phyloP scores from a whole-genome alignment of 2,113 vertebrate species.

The Tinamus guttatus region DNA sequence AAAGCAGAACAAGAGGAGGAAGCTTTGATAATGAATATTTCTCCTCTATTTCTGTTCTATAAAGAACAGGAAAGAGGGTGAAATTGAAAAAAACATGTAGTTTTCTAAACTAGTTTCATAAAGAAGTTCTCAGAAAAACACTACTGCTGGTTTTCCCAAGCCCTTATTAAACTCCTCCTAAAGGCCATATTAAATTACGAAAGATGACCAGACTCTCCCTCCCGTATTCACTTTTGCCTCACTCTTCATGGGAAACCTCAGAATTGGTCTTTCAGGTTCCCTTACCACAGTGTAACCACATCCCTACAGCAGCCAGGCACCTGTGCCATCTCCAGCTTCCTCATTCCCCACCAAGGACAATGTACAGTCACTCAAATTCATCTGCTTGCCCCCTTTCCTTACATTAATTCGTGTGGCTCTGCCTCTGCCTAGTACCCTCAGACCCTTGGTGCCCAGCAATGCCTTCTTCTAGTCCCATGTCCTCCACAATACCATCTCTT shows the following conservation, averaged over 20 bases:
- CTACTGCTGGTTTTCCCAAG: not conserved
- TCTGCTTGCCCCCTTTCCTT: not conserved
- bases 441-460: not conserved
- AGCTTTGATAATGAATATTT: not conserved
- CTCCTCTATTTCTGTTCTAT: not conserved
- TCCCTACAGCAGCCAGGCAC: not conserved
- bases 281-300: not conserved
- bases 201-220: not conserved
- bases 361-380: not conserved
- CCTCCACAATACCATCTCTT: too few relatives aligned
- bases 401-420: accelerated
- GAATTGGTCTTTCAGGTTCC: not conserved
- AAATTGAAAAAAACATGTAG: not conserved
- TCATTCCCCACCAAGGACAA: not conserved
- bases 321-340: not conserved
- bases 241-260: accelerated
- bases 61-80: not conserved
- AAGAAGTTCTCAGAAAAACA: not conserved
- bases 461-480: too few relatives aligned
- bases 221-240: not conserved
- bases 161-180: accelerated
- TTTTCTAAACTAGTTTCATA: not conserved
- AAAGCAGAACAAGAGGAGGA: not conserved
- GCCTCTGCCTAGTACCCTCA: not conserved
- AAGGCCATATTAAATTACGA: not conserved